Percentiles rank a stretch among this genome's conserved stretches.
Conservation (phyloP, 2,888 invertebrate genomes). For the Scaptomyza tumidula region DNA sequence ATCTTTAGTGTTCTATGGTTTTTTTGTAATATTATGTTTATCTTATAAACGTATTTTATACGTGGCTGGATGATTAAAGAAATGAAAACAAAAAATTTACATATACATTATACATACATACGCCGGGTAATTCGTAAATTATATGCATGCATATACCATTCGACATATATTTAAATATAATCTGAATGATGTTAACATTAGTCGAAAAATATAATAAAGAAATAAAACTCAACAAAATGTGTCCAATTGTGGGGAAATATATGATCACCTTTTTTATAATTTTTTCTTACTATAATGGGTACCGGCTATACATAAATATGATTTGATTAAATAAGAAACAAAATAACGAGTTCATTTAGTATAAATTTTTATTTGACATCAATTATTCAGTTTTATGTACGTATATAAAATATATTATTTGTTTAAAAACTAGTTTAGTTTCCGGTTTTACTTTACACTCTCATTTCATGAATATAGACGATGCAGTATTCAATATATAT, state of each 20-base stretch:
- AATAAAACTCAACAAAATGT: conserved; percentile 13
- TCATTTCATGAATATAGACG: conserved; percentile 46
- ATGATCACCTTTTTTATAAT: too few relatives aligned
- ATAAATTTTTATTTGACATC: conserved; percentile 80
- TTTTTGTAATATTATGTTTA: conserved; percentile 67
- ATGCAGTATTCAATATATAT: conserved; percentile 46
- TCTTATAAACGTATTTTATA: conserved; percentile 49
- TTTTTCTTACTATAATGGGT: too few relatives aligned
- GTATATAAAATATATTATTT: conserved; percentile 77
- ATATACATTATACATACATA: conserved; percentile 10
- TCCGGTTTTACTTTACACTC: conserved; percentile 67
- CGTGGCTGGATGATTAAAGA: conserved; percentile 45
- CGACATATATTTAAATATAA: conserved; percentile 25
- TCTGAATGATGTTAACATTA: conserved; percentile 55
- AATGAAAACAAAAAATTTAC: conserved; percentile 41
- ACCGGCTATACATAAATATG: too few relatives aligned
- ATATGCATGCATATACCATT: conserved; percentile 37
- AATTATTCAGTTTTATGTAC: conserved; percentile 73
- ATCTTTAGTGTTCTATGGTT: conserved; percentile 56
- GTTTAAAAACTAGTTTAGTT: conserved; percentile 73
- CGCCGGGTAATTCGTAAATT: conserved; percentile 35
- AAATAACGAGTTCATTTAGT: conserved; percentile 60
- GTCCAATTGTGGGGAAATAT: too few relatives aligned
- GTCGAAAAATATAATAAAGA: conserved; percentile 37
- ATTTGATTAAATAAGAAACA: not conserved